A percentile compares a stretch with the other conserved stretches of the same genome.
Conservation (phyloP, 2,797 vertebrate genomes). For the Tolypeutes matacus region DNA sequence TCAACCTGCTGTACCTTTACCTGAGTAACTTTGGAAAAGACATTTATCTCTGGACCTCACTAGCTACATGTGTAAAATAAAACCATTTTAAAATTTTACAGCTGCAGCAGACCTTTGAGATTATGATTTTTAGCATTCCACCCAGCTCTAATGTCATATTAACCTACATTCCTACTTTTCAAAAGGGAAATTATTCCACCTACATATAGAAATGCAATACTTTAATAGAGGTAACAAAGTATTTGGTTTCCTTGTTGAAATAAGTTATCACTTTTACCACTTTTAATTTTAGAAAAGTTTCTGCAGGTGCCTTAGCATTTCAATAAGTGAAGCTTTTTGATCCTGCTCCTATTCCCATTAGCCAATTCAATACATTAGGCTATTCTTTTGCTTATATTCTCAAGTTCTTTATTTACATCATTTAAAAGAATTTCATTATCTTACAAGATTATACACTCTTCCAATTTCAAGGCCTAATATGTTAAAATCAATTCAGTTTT, state of each 20-base stretch:
- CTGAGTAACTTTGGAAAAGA: not conserved
- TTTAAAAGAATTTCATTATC: slow-evolving; percentile 12
- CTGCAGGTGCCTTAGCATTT: slow-evolving; percentile 14
- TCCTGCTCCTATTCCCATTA: not conserved
- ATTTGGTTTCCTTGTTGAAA: not conserved
- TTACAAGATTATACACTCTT: slow-evolving; percentile 22
- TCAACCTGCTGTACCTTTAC: not conserved
- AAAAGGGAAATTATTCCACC: not conserved
- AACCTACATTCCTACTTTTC: slow-evolving; percentile 34
- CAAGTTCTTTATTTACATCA: slow-evolving; percentile 33
- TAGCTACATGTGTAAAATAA: not conserved
- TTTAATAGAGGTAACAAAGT: not conserved
- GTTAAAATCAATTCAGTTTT: slow-evolving; percentile 66
- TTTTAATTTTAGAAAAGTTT: slow-evolving; percentile 54
- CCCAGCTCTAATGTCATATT: not conserved
- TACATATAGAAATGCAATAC: not conserved
- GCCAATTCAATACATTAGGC: not conserved
- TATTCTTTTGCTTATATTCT: slow-evolving; percentile 14
- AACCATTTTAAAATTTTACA: not conserved
- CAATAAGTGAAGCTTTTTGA: not conserved
- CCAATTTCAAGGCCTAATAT: slow-evolving; percentile 38
- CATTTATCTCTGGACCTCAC: not conserved
- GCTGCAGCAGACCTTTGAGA: not conserved
- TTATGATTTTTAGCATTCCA: not conserved
- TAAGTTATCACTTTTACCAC: not conserved